phyloP scores from a whole-genome alignment of 2,888 invertebrate species.

The Orchesellides sinensis region DNA sequence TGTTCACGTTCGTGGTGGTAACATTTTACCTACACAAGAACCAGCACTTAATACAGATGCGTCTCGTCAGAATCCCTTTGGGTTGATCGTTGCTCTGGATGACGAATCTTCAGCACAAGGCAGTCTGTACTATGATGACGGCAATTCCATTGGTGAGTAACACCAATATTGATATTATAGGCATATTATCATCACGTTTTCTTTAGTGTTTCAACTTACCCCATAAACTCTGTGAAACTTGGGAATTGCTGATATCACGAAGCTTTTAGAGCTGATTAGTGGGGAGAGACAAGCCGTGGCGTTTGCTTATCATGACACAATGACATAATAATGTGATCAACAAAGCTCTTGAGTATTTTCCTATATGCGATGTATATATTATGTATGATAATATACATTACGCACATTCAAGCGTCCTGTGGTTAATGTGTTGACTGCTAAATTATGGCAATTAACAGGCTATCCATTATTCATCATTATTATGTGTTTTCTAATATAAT shows the following conservation, averaged over 20 bases:
- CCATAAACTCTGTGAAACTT: not conserved
- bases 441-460: constrained; percentile 30
- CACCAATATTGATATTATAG: not conserved
- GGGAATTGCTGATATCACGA: not conserved
- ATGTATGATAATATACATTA: too few relatives aligned
- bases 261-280: too few relatives aligned
- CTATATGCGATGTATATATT: too few relatives aligned
- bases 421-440: constrained; percentile 6
- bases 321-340: constrained; percentile 13
- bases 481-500: not conserved
- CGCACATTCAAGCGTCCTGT: too few relatives aligned
- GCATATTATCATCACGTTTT: not conserved
- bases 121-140: constrained; percentile 75
- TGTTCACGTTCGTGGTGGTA: constrained; percentile 75
- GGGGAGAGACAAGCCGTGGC: too few relatives aligned
- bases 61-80: constrained; percentile 75
- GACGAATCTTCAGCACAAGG: constrained; percentile 72
- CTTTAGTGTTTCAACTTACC: not conserved
- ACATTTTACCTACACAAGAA: constrained; percentile 75
- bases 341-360: constrained; percentile 10
- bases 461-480: constrained; percentile 35
- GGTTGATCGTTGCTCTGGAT: constrained; percentile 75
- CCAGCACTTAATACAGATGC: constrained; percentile 73
- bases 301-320: not conserved
- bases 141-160: constrained; percentile 73